Evolutionary conservation across 2,797 vertebrate genomes (phyloP).

Genomic region (Adelosebastes latens): DNA sequence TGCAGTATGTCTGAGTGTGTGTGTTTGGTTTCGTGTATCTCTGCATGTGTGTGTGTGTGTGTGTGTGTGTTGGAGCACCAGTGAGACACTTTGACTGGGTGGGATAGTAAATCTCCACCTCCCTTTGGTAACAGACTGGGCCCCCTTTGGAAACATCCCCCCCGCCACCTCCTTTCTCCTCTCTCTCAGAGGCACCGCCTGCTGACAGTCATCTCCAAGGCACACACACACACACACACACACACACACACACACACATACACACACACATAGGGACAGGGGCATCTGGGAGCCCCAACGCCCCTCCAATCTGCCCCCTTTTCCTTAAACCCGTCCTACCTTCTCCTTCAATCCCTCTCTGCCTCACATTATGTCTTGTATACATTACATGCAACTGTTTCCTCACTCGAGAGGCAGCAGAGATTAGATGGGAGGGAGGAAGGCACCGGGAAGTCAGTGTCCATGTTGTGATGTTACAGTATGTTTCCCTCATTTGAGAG

Average conservation of each 20-base stretch:
- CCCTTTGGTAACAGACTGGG: conserved; percentile 78
- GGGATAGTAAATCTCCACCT: conserved; percentile 90
- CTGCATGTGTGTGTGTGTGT: conserved; percentile 45
- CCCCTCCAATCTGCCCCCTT: conserved; percentile 62
- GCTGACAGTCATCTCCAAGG: conserved; percentile 79
- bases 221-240: conserved; percentile 28
- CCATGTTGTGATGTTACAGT: conserved; percentile 44
- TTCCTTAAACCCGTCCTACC: conserved; percentile 53
- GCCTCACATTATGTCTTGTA: conserved; percentile 55
- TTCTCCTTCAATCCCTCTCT: conserved; percentile 34
- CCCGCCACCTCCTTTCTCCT: conserved; percentile 3
- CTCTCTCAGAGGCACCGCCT: conserved; percentile 78
- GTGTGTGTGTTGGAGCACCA: conserved; percentile 71
- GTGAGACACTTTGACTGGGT: conserved; percentile 85
- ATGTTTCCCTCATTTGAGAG: conserved; percentile 16
- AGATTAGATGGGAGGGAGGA: conserved; percentile 54
- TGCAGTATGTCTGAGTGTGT: conserved; percentile 65
- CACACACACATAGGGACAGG: conserved; percentile 54
- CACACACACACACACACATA: conserved; percentile 27
- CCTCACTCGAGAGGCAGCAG: conserved; percentile 43
- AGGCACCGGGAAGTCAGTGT: conserved; percentile 43
- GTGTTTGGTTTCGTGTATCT: conserved; percentile 21
- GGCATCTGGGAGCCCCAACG: conserved; percentile 74
- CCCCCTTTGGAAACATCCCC: conserved; percentile 73
- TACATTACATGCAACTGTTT: conserved; percentile 63